Evolutionary conservation across 64 coral and sea anemone species (phyloP), one percentile per base, ranked within the genome.

Genomic region (Montipora cactus): DNA sequence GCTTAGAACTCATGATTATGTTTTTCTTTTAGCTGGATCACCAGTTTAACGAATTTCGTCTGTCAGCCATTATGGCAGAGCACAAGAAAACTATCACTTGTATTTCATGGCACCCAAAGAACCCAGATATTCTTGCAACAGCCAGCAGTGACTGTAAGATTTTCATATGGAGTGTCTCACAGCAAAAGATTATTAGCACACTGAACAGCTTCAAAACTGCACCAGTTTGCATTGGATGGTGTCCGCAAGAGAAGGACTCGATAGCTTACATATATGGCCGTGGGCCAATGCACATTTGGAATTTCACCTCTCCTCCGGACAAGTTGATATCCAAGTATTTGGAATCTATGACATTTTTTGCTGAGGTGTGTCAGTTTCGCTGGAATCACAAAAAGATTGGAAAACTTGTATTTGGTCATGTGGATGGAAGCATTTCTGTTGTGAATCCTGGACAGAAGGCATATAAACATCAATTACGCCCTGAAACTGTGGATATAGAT

Each of bases 81-180:
- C 95, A 99, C 75, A 96, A 89, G 61, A 99, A 96, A 91, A 99
- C 98, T 1, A 99, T 99, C 76, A 99, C 98, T 22, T 91, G 92
- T 49, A 91, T 99, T 73, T 80, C 91, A n/a, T 99, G 98, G 98
- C 89, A 96, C 89, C 95, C 92, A 50, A 80, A 57, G 47, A 94
- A 99, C 37, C 73, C 67, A 75, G 98, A 99, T 48, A 78, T 99
- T 8, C 79, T 99, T 70, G 94, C 95, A 76, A 99, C 88, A 87
- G 92, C 95, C 47, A 92, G 98, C 64, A 89, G 64, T 16, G 95
- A 99, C 62, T 94, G 95, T 67, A 64, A 64, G 46, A 94, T 99
- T 48, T 77, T 79, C 81, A 89, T 99, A 59, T 99, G 98, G 98
- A 96, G 94, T 90, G 95, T 99, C 18, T 84, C 77, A 21, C 92